Percentiles rank a stretch among this genome's conserved stretches.
phyloP scores from a whole-genome alignment of 2,888 invertebrate species.

The Luperina testacea region DNA sequence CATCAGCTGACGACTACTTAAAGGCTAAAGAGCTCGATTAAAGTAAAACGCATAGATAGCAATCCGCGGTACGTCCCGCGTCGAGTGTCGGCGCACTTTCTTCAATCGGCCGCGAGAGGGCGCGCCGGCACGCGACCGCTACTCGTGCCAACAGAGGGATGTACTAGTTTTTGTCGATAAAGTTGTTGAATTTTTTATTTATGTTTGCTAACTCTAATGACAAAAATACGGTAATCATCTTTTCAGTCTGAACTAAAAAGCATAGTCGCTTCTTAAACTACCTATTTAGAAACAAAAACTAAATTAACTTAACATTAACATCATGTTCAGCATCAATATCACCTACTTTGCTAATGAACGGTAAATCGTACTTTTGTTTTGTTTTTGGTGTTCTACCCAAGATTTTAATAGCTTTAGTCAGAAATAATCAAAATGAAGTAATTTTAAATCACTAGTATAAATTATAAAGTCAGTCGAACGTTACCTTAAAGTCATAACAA shows the following conservation, averaged over 20 bases:
- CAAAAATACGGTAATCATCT: accelerated
- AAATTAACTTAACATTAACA: background rate
- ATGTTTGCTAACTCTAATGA: no score
- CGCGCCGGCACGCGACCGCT: constrained; percentile 88
- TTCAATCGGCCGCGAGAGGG: constrained; percentile 76
- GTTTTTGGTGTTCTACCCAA: background rate
- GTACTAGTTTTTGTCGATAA: constrained; percentile 56
- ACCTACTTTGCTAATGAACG: background rate
- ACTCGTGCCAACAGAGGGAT: constrained; percentile 77
- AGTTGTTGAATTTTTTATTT: background rate
- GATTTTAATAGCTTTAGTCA: background rate
- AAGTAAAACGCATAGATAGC: constrained; percentile 74
- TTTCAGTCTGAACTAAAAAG: background rate
- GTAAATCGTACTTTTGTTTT: background rate
- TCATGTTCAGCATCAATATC: background rate
- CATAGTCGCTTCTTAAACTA: background rate
- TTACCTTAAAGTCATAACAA: background rate
- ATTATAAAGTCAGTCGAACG: background rate
- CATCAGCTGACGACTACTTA: constrained; percentile 58
- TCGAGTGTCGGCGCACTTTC: constrained; percentile 76
- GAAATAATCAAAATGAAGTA: background rate
- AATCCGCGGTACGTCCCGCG: constrained; percentile 65
- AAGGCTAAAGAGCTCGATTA: constrained; percentile 66
- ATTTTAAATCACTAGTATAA: background rate
- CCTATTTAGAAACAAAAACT: background rate